Evolutionary conservation across 2,113 vertebrate genomes (phyloP).

Genomic region (Oreotrochilus melanogaster): DNA sequence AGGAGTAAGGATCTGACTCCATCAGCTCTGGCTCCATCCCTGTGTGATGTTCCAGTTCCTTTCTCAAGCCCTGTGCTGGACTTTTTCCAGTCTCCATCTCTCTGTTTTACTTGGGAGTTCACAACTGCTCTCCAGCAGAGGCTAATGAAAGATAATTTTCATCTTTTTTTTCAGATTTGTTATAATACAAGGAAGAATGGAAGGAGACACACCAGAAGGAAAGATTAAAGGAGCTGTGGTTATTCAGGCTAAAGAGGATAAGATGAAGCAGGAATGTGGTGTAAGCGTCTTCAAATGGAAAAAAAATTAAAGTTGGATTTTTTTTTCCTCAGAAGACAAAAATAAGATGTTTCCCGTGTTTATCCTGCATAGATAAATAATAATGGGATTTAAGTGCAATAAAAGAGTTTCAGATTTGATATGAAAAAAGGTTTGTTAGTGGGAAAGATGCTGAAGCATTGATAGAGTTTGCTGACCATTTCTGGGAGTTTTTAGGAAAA

Average conservation of each 20-base stretch:
- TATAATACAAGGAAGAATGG: not conserved
- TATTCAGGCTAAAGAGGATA: not conserved
- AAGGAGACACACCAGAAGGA: not conserved
- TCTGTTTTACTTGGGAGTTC: not conserved
- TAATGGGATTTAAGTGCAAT: not conserved
- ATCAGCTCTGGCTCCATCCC: too few relatives aligned
- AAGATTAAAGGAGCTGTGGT: not conserved
- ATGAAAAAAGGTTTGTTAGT: not conserved
- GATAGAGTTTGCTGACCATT: not conserved
- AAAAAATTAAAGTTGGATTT: not conserved
- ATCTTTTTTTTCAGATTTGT: not conserved
- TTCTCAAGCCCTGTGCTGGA: not conserved
- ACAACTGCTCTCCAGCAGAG: not conserved
- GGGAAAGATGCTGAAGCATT: not conserved
- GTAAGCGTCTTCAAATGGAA: not conserved
- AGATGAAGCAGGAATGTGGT: not conserved
- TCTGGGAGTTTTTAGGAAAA: not conserved
- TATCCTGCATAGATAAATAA: not conserved
- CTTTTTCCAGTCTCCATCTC: too few relatives aligned
- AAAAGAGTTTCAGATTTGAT: not conserved
- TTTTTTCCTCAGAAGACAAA: not conserved
- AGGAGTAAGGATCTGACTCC: not conserved
- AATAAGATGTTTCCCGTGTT: not conserved
- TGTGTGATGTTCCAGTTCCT: not conserved
- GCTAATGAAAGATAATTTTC: not conserved